Base-by-base conservation (phyloP, 2,888 invertebrate genomes). In the Leucozona laternaria region DNA sequence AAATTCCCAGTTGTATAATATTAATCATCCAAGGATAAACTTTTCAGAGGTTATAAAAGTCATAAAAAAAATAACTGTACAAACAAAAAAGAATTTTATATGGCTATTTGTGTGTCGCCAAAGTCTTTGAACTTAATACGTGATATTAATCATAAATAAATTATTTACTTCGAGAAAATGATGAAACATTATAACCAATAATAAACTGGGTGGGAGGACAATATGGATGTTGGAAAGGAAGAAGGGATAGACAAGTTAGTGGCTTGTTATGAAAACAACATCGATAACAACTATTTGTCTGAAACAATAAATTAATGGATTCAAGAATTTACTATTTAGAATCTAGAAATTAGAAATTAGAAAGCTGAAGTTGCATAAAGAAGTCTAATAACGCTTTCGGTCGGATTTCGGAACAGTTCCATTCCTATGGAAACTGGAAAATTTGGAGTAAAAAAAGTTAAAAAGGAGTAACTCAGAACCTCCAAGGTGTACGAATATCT, bases 1-100 rank as follows among this genome's bases (percentile, higher is more conserved):
- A 57, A 57, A 79, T 40, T 84, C 83, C 75, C 79, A 84, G 73
- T 73, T 84, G 75, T 70, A 43, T 62, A 48, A 50, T 57, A 84
- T 84, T 79, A 84, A 84, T 84, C 79, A 83, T 73, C 70, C 40
- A 70, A 83, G 55, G 62, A 70, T 45, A 25, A 73, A 62, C 77
- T 64, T 79, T 58, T 25, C 55, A 57, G 60, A 48, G 75, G 73
- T 70, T 77, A 81, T 77, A 70, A 40, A 71, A 76, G 77, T 68
- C 53, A 60, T 57, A 72, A 75, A 73, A 73, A 73, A 45, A 20
- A n/a, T 11, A 37, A 11, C 11, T 11, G 17, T 10, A 13, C 10
- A 37, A 31, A 34, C n/a, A 57, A 15, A 40, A 40, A 57, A 8
- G 34, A 57, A 62, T 55, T 62, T 81, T 81, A 81, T 76, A 81